Conservation (phyloP, 2,797 vertebrate species). For the Anas bahamensis region DNA sequence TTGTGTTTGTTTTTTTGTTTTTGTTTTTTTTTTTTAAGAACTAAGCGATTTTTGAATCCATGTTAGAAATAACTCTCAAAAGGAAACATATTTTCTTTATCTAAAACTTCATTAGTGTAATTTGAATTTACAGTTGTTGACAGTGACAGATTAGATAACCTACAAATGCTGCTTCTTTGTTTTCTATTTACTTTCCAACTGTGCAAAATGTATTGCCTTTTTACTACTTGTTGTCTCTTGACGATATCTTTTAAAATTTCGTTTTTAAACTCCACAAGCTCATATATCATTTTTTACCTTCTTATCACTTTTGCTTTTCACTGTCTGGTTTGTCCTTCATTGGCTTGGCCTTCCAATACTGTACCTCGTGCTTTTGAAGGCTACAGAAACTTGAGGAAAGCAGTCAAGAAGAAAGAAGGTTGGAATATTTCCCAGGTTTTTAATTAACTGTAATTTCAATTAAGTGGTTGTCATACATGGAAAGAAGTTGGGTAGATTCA, state of each 20-base stretch:
- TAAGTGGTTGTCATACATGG: conserved; percentile 76
- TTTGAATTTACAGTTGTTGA: background rate
- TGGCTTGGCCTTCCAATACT: conserved; percentile 87
- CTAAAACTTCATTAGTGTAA: background rate
- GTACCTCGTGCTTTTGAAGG: conserved; percentile 88
- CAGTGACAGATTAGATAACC: conserved; percentile 16
- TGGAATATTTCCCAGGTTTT: conserved; percentile 85
- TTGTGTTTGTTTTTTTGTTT: background rate
- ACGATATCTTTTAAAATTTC: conserved; percentile 77
- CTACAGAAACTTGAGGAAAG: conserved; percentile 90
- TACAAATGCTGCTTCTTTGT: conserved; percentile 46
- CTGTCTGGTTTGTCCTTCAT: conserved; percentile 85
- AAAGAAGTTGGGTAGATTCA: conserved; percentile 62
- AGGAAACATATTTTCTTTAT: background rate
- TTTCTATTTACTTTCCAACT: conserved; percentile 70
- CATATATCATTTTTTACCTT: conserved; percentile 81
- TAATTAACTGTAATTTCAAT: conserved; percentile 79
- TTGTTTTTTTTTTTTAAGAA: background rate
- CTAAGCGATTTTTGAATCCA: background rate
- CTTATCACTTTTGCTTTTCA: conserved; percentile 82
- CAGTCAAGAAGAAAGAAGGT: conserved; percentile 90
- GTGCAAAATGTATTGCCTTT: conserved; percentile 78
- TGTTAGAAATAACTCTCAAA: background rate
- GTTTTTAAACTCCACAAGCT: conserved; percentile 80
- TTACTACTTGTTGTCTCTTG: conserved; percentile 78